Percentiles rank a stretch among this genome's conserved stretches.
Evolutionary conservation across 2,888 invertebrate species (phyloP).

Genomic region (Tyria jacobaeae): DNA sequence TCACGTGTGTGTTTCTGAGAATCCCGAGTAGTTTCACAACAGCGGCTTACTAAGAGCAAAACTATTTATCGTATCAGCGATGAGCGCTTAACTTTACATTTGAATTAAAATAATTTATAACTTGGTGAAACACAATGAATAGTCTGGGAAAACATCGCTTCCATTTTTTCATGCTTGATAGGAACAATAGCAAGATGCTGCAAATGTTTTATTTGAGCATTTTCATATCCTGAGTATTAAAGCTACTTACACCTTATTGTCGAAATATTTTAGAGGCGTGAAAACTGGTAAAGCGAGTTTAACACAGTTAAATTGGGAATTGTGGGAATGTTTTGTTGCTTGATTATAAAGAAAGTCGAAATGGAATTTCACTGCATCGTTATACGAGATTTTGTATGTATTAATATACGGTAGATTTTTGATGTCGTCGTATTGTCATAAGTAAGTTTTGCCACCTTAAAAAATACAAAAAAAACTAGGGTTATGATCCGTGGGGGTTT

Average conservation of each 20-base stretch:
- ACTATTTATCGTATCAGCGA: no score
- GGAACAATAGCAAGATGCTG: conserved; percentile 71
- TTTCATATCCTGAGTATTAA: conserved; percentile 25
- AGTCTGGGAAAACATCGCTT: conserved; percentile 54
- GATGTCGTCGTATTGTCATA: no score
- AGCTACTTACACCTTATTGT: conserved; percentile 22
- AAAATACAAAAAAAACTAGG: no score
- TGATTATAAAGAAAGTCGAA: not conserved
- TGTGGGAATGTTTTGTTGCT: conserved; percentile 2
- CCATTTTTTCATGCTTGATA: conserved; percentile 70
- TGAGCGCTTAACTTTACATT: no score
- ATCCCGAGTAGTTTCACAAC: no score
- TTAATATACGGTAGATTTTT: no score
- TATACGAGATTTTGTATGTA: not conserved
- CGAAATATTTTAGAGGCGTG: conserved; percentile 5
- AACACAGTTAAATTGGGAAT: conserved; percentile 10
- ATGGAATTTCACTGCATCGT: not conserved
- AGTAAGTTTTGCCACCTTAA: no score
- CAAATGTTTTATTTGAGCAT: conserved; percentile 59
- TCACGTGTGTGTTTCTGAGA: no score
- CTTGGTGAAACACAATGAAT: no score
- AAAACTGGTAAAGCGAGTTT: conserved; percentile 3
- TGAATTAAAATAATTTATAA: no score
- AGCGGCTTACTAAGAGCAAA: no score
- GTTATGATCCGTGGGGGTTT: no score